Evolutionary conservation across 2,888 invertebrate genomes (phyloP), one percentile per base, ranked within the genome.

Genomic region (Lissonota sp.): DNA sequence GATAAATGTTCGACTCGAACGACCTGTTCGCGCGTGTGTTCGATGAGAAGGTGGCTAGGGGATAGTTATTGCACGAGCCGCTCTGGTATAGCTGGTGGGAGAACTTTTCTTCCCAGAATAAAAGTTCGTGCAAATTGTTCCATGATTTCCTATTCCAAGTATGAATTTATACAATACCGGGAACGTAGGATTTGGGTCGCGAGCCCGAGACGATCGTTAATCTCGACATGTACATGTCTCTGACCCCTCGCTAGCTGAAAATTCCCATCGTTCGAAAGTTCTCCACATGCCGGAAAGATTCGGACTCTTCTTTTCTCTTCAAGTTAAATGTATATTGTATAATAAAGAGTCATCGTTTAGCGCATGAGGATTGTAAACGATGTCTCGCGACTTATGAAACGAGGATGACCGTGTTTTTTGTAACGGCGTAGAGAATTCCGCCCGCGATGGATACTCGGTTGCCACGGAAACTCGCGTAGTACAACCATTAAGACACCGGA

Each of bases 401-500:
- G 6, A n/a, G 16, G 5, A 7, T 6, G 4, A 16, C 6, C 5
- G 16, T 51, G 62, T 60, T 71, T 37, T 69, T 46, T 42, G 60
- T 7, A 8, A 71, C n/a, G 51, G n/a, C 4, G 62, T 60, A 49
- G 40, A 64, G 8, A 57, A 58, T n/a, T 6, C 7, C 46, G 16
- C 5, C 69, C 53, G 8, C 49, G 26, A 70, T 55, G 14, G 46
- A 53, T 63, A 55, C 55, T 55, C 16, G 53, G 51, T 69, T 76
- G 53, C 69, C 16, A 62, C 14, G 63, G 74, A 77, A 70, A 75
- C 69, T 79, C 83, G 84, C 26, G 26, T 26, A 85, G 84, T 86
- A 81, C 64, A 82, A 67, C 84, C 82, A 85, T 87, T 86, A 86
- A 74, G 64, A 74, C 77, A 75, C 79, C 83, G 83, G 84, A 85